Conservation (phyloP, 2,888 invertebrate species). For the Cenopis cana region DNA sequence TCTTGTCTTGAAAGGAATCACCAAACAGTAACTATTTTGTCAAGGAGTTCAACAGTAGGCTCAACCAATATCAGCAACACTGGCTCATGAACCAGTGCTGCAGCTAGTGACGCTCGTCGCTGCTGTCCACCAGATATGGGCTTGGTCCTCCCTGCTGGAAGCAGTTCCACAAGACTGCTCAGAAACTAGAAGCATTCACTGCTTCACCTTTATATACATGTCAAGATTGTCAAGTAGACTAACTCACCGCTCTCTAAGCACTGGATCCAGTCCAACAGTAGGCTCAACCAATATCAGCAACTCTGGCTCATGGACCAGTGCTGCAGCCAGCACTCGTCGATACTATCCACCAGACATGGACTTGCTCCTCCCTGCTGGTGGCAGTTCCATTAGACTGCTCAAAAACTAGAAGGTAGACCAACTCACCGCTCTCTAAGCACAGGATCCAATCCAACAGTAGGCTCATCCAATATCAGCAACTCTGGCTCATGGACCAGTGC, state of each 20-base stretch:
- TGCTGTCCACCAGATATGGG: too few species aligned
- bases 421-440: conserved; percentile 91
- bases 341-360: conserved; percentile 95
- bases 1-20: too few species aligned
- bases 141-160: too few species aligned
- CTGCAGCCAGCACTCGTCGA: conserved; percentile 93
- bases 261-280: conserved; percentile 97
- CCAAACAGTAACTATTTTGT: too few species aligned
- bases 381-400: conserved; percentile 90
- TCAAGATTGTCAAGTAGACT: neutral
- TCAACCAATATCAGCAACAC: conserved; percentile 90
- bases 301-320: conserved; percentile 95
- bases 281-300: conserved; percentile 96
- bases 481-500: conserved; percentile 95
- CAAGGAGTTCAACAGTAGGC: conserved; percentile 97
- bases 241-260: conserved; percentile 91
- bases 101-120: conserved; percentile 54
- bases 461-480: conserved; percentile 95
- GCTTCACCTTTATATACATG: neutral
- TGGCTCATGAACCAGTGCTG: conserved; percentile 94
- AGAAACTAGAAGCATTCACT: neutral
- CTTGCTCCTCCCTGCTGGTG: conserved; percentile 88
- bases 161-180: neutral
- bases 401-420: conserved; percentile 85
- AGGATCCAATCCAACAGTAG: conserved; percentile 97